These are phyloP conservation scores for Hirudo medicinalis DNA, from an alignment of 1,140 invertebrate species.

Conservation along the genomic window DNA sequence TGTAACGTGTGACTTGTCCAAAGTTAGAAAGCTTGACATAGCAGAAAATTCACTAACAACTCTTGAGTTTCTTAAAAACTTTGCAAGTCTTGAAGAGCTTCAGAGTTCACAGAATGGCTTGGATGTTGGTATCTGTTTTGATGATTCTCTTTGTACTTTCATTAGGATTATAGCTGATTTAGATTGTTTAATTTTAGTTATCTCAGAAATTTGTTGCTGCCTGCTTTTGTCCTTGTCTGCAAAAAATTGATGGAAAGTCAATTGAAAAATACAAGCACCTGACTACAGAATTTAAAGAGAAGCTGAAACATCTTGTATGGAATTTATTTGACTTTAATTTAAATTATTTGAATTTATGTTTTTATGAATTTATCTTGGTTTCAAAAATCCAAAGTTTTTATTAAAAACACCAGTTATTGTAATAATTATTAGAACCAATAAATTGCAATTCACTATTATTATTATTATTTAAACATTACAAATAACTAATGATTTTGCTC, in stretches of 20 bases:
- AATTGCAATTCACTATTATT: not conserved
- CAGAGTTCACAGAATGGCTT: slow-evolving; percentile 56
- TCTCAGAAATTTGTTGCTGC: slow-evolving; percentile 18
- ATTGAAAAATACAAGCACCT: not conserved
- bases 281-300: not conserved
- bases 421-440: not conserved
- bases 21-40: slow-evolving; percentile 58
- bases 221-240: slow-evolving; percentile 24
- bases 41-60: slow-evolving; percentile 76
- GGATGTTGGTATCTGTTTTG: not conserved
- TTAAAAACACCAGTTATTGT: not conserved
- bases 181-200: not conserved
- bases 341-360: too few species aligned
- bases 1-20: slow-evolving; percentile 50
- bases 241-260: slow-evolving; percentile 8
- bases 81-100: slow-evolving; percentile 41
- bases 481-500: not conserved
- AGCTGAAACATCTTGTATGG: slow-evolving; percentile 4
- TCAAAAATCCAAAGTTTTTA: not conserved
- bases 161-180: not conserved
- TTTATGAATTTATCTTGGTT: too few species aligned
- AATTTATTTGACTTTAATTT: not conserved
- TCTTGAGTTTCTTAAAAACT: slow-evolving; percentile 47
- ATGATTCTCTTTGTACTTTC: not conserved
- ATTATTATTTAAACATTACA: not conserved